Conservation (phyloP, 1,140 invertebrate species). For the Heliconius himera region DNA sequence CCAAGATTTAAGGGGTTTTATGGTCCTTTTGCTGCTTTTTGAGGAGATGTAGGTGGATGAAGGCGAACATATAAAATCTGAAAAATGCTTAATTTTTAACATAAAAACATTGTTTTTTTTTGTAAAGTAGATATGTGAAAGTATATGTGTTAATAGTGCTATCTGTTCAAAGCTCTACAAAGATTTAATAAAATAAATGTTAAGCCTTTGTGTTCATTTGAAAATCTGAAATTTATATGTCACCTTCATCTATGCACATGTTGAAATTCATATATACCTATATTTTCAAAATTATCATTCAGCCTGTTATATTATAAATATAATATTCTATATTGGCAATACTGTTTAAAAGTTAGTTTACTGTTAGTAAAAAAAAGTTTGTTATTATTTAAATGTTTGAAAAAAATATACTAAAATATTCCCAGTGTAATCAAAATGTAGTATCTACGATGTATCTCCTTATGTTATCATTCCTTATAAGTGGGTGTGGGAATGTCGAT, state of each 20-base stretch:
- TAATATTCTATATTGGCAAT: neutral
- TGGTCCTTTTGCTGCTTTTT: neutral
- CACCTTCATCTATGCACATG: neutral
- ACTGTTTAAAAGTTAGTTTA: neutral
- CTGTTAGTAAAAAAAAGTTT: neutral
- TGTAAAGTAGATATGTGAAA: no score
- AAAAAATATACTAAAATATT: no score
- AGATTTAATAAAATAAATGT: no score
- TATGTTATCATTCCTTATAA: constrained; percentile 3
- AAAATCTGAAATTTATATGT: neutral
- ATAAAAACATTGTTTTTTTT: no score
- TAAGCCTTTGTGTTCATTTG: no score
- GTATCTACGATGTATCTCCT: neutral
- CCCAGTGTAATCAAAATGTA: neutral
- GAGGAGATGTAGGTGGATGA: neutral
- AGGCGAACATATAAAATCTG: neutral
- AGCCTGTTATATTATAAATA: neutral
- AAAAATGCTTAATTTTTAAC: no score
- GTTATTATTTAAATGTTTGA: no score
- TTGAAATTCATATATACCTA: neutral
- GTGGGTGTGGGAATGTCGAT: constrained; percentile 51
- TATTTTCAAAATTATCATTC: neutral
- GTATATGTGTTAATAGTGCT: neutral
- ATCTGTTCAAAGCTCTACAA: neutral
- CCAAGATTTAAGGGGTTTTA: constrained; percentile 68